Conservation (phyloP, 2,888 invertebrate species). For the Drosophila austrosaltans region DNA sequence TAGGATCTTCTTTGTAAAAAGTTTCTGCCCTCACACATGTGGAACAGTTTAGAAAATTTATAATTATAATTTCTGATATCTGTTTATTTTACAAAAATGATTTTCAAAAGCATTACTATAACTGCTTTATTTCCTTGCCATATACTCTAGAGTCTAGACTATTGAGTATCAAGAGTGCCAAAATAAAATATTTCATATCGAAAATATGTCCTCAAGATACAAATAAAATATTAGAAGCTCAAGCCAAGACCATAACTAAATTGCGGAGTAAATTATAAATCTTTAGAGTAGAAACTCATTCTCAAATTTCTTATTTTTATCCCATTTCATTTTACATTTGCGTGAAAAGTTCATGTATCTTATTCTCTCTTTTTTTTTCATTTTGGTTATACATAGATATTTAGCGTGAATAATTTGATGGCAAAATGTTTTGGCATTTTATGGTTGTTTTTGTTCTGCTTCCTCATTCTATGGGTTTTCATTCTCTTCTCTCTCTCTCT, state of each 20-base stretch:
- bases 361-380: background rate
- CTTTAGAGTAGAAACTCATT: background rate
- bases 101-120: too few relatives aligned
- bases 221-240: background rate
- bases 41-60: too few relatives aligned
- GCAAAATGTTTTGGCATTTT: conserved; percentile 18
- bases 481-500: conserved; percentile 21
- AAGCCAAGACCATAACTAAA: background rate
- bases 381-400: conserved; percentile 1
- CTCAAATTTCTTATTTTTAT: conserved; percentile 1
- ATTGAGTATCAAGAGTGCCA: too few relatives aligned
- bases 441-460: conserved; percentile 13
- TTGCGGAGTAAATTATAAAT: conserved; percentile 1
- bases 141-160: too few relatives aligned
- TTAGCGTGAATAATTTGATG: conserved; percentile 16
- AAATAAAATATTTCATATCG: too few relatives aligned
- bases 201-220: background rate
- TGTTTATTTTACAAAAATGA: too few relatives aligned
- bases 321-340: conserved; percentile 1
- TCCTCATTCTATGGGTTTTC: conserved; percentile 6
- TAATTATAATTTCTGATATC: too few relatives aligned
- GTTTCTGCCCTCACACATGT: too few relatives aligned
- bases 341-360: background rate
- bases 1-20: too few relatives aligned
- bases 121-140: too few relatives aligned